Percentiles rank a stretch among this genome's conserved stretches.
phyloP scores from a whole-genome alignment of 2,113 vertebrate species.

The Limanda limanda region DNA sequence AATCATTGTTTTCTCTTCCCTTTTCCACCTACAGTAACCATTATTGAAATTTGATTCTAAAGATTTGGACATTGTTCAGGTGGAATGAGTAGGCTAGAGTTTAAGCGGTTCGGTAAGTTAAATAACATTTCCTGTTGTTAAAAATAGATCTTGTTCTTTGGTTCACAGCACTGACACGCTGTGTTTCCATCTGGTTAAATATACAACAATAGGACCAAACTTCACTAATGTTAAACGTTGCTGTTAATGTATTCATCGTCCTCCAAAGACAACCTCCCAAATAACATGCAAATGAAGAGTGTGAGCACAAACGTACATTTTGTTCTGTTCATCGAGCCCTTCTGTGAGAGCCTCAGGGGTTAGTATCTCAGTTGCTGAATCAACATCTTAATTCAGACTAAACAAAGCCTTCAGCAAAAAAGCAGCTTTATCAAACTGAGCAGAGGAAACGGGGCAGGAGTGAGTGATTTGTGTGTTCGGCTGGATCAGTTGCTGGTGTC shows the following conservation, averaged over 20 bases:
- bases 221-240: background rate
- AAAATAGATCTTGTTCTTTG: background rate
- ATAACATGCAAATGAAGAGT: conserved; percentile 1
- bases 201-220: background rate
- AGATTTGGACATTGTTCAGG: background rate
- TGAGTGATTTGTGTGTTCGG: conserved; percentile 2
- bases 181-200: background rate
- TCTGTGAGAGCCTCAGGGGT: conserved; percentile 10
- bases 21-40: no score
- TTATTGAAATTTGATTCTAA: no score
- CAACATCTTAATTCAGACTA: conserved; percentile 26
- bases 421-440: conserved; percentile 2
- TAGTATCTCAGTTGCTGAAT: conserved; percentile 1
- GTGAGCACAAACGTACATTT: conserved; percentile 12
- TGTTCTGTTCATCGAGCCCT: conserved; percentile 10
- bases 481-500: background rate
- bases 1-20: no score
- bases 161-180: background rate
- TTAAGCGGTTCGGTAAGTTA: no score
- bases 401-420: conserved; percentile 25
- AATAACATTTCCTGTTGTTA: no score
- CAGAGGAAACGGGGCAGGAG: conserved; percentile 11
- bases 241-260: background rate
- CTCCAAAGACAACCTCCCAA: background rate
- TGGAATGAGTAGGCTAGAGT: background rate